phyloP scores from a whole-genome alignment of 2,797 vertebrate species.

The Cephalopachus bancanus region DNA sequence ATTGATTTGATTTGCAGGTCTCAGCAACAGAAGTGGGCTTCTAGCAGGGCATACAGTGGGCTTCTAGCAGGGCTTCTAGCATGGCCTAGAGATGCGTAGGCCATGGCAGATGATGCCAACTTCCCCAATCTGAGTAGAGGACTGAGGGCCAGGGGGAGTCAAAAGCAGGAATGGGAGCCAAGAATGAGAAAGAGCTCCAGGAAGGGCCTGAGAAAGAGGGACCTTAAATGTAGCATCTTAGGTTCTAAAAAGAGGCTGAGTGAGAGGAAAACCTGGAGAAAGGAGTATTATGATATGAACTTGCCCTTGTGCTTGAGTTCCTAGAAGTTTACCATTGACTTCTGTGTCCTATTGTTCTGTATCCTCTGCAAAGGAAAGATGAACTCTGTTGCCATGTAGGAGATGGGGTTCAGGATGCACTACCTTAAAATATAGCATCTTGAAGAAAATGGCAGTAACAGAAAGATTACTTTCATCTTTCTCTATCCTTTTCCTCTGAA shows the following conservation, averaged over 20 bases:
- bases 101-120: not conserved
- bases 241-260: not conserved
- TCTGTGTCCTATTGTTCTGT: not conserved
- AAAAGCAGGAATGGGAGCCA: not conserved
- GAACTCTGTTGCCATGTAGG: constrained; percentile 11
- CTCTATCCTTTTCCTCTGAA: not conserved
- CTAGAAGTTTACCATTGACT: constrained; percentile 20
- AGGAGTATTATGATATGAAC: not conserved
- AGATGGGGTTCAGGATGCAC: not conserved
- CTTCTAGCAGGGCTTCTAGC: not conserved
- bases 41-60: not conserved
- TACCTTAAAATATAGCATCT: not conserved
- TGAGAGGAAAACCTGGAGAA: not conserved
- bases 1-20: not conserved
- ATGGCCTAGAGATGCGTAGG: not conserved
- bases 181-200: not conserved
- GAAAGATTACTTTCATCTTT: not conserved
- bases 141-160: not conserved
- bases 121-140: not conserved
- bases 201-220: constrained; percentile 17
- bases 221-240: constrained; percentile 15
- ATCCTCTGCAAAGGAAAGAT: constrained; percentile 12
- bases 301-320: not conserved
- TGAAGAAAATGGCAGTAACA: not conserved
- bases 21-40: not conserved